Base-by-base conservation (phyloP, 2,888 invertebrate species). In the Hipparchia semele region DNA sequence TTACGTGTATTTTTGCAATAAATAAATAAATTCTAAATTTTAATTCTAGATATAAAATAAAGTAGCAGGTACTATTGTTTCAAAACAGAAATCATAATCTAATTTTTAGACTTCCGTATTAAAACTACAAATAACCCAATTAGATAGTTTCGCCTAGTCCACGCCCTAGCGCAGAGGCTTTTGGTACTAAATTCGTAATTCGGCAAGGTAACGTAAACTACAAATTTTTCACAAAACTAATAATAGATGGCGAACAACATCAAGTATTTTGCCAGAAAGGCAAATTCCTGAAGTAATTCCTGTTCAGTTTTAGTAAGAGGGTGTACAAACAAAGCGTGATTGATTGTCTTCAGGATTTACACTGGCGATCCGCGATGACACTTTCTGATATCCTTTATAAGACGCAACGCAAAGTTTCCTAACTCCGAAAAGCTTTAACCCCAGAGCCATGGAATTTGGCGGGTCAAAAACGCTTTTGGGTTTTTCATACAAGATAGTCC, bases 311-410 rank as follows among this genome's bases (percentile, higher is more conserved):
- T 33, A 65, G 33, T 65, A 68, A 68, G 56, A 68, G 56, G 66
- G 56, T 68, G 33, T 61, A 70, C 67, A 73, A 75, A 76, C 73
- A 76, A 69, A 72, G 72, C 68, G 74, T 74, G 76, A 76, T 76
- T 76, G 68, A 76, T 76, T 65, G 72, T 74, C 23, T 66, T 68
- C 54, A 1, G 67, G 58, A 56, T 46, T 58, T 68, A 64, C 66
- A 68, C 68, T 76, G 68, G 71, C 69, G 58, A 76, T 74, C 68
- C 68, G 61, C 61, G 73, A 72, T 69, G 73, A 23, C 73, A 73
- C 72, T 77, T 75, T 73, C 71, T 65, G 72, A 70, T 76, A 71
- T 71, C 74, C 76, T 76, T 73, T 76, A 70, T 73, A 61, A 33
- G 53, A 75, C 68, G 61, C 64, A 68, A 74, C 76, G 61, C 67